phyloP scores from a whole-genome alignment of 2,888 invertebrate species.

The Drosophila meridionalis region DNA sequence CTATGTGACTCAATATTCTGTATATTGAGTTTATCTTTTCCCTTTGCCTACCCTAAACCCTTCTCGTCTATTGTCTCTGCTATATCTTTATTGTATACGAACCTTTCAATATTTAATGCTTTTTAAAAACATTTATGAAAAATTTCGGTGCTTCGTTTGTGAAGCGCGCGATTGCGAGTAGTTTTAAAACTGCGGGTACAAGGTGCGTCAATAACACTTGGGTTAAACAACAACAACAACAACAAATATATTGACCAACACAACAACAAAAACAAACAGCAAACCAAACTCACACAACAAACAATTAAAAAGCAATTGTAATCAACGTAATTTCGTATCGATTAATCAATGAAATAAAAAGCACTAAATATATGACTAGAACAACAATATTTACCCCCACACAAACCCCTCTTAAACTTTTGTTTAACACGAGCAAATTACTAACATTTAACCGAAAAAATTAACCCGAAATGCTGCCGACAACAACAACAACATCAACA shows the following conservation, averaged over 20 bases:
- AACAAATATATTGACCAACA: constrained; percentile 63
- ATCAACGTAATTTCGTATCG: constrained; percentile 71
- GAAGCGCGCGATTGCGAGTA: constrained; percentile 42
- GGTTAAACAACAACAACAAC: constrained; percentile 47
- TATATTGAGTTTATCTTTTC: constrained; percentile 22
- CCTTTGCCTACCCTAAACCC: constrained; percentile 22
- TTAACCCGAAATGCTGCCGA: constrained; percentile 66
- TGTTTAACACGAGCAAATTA: constrained; percentile 75
- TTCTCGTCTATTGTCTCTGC: constrained; percentile 32
- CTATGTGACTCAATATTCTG: constrained; percentile 13
- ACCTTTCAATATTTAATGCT: constrained; percentile 58
- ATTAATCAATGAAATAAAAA: constrained; percentile 80
- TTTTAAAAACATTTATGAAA: constrained; percentile 41
- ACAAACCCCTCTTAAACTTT: constrained; percentile 41
- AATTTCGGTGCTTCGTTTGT: constrained; percentile 32
- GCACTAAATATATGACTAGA: constrained; percentile 80
- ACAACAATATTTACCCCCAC: constrained; percentile 13
- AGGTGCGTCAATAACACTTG: constrained; percentile 79
- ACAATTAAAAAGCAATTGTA: constrained; percentile 76
- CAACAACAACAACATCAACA: constrained; percentile 40
- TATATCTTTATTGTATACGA: constrained; percentile 41
- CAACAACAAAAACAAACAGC: constrained; percentile 50
- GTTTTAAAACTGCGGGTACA: constrained; percentile 61
- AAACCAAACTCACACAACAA: constrained; percentile 54
- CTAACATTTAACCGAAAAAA: constrained; percentile 82